Evolutionary conservation across 2,113 vertebrate species (phyloP).

Genomic region (Amia ocellicauda): DNA sequence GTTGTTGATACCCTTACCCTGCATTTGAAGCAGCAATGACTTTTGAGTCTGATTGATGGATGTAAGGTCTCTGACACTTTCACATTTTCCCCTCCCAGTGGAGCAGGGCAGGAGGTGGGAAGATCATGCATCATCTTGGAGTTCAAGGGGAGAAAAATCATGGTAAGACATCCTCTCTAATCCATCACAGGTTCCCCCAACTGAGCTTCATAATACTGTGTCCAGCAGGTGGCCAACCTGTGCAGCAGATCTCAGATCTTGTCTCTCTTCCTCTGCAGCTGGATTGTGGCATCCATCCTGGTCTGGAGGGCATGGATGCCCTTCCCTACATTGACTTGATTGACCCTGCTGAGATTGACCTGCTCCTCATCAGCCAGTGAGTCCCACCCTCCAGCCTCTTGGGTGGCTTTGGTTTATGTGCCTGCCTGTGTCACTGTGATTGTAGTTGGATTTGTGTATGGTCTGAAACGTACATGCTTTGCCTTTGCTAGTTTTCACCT

Average conservation of each 20-base stretch:
- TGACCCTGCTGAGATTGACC: constrained; percentile 95
- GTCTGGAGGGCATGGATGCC: constrained; percentile 95
- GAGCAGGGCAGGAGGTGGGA: constrained; percentile 95
- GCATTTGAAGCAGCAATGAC: too few relatives aligned
- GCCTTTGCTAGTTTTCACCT: constrained; percentile 80
- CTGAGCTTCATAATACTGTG: background rate
- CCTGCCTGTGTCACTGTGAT: background rate
- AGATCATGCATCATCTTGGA: constrained; percentile 96
- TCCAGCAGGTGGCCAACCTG: background rate
- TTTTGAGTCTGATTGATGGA: too few relatives aligned
- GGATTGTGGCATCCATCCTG: constrained; percentile 97
- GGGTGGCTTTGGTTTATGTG: background rate
- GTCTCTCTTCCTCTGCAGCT: constrained; percentile 58
- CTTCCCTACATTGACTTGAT: constrained; percentile 97
- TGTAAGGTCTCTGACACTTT: too few relatives aligned
- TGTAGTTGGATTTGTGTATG: background rate
- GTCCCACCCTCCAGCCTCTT: constrained; percentile 43
- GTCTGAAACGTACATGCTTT: constrained; percentile 1
- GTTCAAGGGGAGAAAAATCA: constrained; percentile 98
- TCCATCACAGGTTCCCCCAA: rapidly evolving
- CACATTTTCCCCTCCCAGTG: constrained; percentile 61
- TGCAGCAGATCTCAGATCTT: background rate
- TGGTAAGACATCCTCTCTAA: constrained; percentile 65
- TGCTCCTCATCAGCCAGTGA: constrained; percentile 96
- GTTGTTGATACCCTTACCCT: too few relatives aligned